phyloP scores from a whole-genome alignment of 1,140 invertebrate species.

The Catajapyx aquilonaris region DNA sequence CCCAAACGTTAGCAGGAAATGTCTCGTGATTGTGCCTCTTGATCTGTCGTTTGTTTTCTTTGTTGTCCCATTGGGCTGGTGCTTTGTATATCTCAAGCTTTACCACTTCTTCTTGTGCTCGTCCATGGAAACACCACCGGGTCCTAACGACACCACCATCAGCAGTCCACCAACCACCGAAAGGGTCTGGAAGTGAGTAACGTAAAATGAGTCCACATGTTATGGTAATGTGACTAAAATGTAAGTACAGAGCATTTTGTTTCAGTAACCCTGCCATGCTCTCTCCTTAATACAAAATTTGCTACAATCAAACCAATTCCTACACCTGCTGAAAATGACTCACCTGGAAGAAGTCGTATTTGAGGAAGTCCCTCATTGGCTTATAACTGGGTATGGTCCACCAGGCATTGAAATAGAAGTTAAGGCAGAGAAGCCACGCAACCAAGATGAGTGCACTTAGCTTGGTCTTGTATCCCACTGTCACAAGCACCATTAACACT shows the following conservation, averaged over 20 bases:
- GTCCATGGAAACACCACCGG: constrained; percentile 97
- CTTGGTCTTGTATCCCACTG: constrained; percentile 97
- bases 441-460: constrained; percentile 88
- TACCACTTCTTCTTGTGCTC: constrained; percentile 99
- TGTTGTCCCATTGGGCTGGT: no score
- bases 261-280: background rate
- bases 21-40: no score
- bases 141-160: constrained; percentile 94
- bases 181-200: constrained; percentile 54
- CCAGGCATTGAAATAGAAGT: constrained; percentile 96
- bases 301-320: no score
- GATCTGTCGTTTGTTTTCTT: no score
- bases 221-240: no score
- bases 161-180: constrained; percentile 97
- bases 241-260: background rate
- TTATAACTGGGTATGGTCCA: constrained; percentile 89
- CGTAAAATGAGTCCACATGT: constrained; percentile 7
- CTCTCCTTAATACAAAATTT: background rate
- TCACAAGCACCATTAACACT: constrained; percentile 85
- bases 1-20: no score
- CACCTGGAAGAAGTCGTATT: constrained; percentile 99
- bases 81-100: no score
- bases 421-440: constrained; percentile 66
- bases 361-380: constrained; percentile 93
- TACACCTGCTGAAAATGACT: no score